Conservation (phyloP, 2,888 invertebrate species). For the Macrostomum cliftonense region DNA sequence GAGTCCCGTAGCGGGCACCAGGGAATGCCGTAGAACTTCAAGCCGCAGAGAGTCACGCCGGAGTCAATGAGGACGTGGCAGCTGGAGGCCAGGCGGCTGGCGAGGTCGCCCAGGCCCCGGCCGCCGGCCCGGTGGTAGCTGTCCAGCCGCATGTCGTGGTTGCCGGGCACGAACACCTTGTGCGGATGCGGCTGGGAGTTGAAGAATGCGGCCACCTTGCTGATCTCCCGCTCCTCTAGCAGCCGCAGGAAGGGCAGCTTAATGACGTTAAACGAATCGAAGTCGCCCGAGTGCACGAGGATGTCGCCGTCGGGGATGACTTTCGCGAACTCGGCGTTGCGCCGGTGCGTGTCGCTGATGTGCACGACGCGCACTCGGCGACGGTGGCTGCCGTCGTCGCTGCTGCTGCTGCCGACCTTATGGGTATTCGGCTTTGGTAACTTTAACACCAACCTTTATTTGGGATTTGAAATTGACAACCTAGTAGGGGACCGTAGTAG, state of each 20-base stretch:
- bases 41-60: constrained; percentile 17
- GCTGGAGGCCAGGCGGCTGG: constrained; percentile 17
- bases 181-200: constrained; percentile 20
- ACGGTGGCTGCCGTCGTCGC: no score
- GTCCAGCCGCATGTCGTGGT: constrained; percentile 23
- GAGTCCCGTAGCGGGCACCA: constrained; percentile 20
- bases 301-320: constrained; percentile 24
- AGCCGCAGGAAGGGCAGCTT: constrained; percentile 13
- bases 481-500: no score
- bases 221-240: constrained; percentile 9
- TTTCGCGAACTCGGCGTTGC: constrained; percentile 15
- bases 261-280: constrained; percentile 12
- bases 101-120: constrained; percentile 15
- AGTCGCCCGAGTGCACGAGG: constrained; percentile 27
- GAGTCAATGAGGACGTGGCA: constrained; percentile 22
- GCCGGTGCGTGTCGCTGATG: constrained; percentile 25
- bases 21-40: constrained; percentile 26
- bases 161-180: constrained; percentile 27
- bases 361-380: constrained; percentile 20
- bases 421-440: no score
- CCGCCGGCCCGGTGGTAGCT: background rate
- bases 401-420: no score
- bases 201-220: constrained; percentile 16
- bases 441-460: no score
- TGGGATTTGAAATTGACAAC: no score